Base-by-base conservation (phyloP, 2,888 invertebrate genomes). In the Tachina lurida region DNA sequence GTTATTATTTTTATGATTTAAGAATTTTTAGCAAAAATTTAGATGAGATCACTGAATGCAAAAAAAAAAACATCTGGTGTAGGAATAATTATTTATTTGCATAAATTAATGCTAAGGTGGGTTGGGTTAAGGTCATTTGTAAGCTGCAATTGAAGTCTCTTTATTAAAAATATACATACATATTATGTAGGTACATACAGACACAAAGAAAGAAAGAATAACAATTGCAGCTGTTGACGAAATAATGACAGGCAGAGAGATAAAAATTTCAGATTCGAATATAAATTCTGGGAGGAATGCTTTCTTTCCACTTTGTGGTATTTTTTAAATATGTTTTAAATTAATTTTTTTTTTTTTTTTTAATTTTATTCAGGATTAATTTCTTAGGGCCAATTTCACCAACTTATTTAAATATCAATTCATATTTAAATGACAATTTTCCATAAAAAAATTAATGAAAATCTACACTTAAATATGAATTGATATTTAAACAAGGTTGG, bases 41-140 rank as follows among this genome's bases (percentile, higher is more conserved):
- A 76, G 76, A 77, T 77, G 77, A 77, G 77, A 70, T 78, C 78
- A 70, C 31, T 78, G 19, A 41, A 67, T 75, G 43, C n/a, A 47
- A 15, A 15, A 65, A n/a, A 54, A 49, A 43, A 52, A 52, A 78
- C 52, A 78, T 78, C 78, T 78, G 62, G 10, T 70, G 22, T 70
- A n/a, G 52, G 22, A 17, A 62, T 78, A 70, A 70, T 52, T 70
- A 70, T 10, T 70, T 77, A 54, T 60, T 73, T 47, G 47, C 47
- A 60, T 60, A 70, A 43, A 62, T 62, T 70, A 45, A 43, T 17
- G 49, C 31, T 17, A 45, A 70, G 70, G 68, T 78, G 68, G 68
- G 19, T 62, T 78, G 70, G 78, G 62, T 68, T 52, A 68, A 78
- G 68, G 68, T 70, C 60, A 70, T 22, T 43, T 52, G 58, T 52